Evolutionary conservation across 2,113 vertebrate species (phyloP).

Genomic region (Catharus fuscescens): DNA sequence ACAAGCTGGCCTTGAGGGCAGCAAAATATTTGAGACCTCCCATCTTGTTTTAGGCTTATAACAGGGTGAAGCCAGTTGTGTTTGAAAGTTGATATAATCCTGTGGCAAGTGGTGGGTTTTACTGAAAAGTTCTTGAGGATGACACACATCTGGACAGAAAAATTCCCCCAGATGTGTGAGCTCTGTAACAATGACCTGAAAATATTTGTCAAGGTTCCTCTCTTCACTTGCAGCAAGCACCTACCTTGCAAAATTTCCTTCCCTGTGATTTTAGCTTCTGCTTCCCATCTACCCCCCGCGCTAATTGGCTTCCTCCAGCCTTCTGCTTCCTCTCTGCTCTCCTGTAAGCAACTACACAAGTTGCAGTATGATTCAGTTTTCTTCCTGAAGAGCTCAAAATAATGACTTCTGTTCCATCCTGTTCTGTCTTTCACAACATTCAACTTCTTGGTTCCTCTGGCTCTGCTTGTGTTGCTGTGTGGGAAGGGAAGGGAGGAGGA

Average conservation of each 20-base stretch:
- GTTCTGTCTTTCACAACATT: not conserved
- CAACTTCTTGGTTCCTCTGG: not conserved
- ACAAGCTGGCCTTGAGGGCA: not conserved
- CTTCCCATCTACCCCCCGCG: not conserved
- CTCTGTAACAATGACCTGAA: not conserved
- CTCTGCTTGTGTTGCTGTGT: not conserved
- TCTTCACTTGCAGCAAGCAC: not conserved
- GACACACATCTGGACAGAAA: not conserved
- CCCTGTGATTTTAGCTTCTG: not conserved
- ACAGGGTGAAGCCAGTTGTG: not conserved
- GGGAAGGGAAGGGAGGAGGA: not conserved
- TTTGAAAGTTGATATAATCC: not conserved
- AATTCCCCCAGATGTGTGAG: not conserved
- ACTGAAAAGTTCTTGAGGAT: not conserved
- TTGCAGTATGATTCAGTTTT: conserved; percentile 22
- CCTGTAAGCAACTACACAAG: not conserved
- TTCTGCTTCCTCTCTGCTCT: conserved; percentile 26
- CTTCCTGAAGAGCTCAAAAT: conserved; percentile 32
- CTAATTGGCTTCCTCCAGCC: not conserved
- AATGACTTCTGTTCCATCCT: not conserved
- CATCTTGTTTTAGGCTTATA: not conserved
- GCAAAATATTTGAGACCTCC: not conserved
- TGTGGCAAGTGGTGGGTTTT: not conserved
- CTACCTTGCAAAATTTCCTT: not conserved
- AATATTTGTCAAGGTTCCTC: not conserved